These are phyloP conservation scores for Agonum fuliginosum DNA, from an alignment of 2,888 invertebrate species.

Conservation along the genomic window DNA sequence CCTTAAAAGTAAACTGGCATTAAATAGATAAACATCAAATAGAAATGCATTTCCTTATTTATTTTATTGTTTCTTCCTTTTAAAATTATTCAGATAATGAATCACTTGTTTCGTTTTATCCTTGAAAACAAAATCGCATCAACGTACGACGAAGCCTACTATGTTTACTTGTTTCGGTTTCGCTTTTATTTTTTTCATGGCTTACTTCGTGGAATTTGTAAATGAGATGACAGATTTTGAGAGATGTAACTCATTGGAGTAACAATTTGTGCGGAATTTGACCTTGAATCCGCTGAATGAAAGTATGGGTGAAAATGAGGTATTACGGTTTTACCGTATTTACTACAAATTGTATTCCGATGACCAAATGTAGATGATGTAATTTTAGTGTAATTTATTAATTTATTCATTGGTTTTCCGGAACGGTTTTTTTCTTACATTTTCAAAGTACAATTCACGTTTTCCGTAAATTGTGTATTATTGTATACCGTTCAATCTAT, in stretches of 20 bases:
- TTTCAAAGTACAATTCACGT: too few species aligned
- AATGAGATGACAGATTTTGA: slow-evolving; percentile 11
- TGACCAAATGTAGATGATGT: neutral
- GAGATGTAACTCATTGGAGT: slow-evolving; percentile 4
- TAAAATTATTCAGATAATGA: neutral
- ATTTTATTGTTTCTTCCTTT: neutral
- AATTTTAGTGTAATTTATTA: neutral
- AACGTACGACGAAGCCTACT: neutral
- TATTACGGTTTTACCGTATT: neutral
- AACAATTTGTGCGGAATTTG: slow-evolving; percentile 16
- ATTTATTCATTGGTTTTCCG: slow-evolving; percentile 3
- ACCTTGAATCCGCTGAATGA: slow-evolving; percentile 18
- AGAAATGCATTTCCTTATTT: neutral
- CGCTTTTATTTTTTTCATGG: slow-evolving; percentile 3
- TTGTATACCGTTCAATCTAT: neutral
- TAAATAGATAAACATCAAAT: neutral
- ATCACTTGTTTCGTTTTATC: neutral
- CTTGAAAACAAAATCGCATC: slow-evolving; percentile 7
- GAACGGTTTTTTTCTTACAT: neutral
- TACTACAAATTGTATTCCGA: neutral
- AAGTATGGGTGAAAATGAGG: slow-evolving; percentile 5
- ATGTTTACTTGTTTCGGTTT: slow-evolving; percentile 20
- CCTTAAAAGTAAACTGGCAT: neutral
- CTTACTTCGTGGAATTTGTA: neutral
- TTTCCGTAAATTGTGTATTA: neutral